A percentile compares a stretch with the other conserved stretches of the same genome.
phyloP scores from a whole-genome alignment of 2,113 vertebrate species.

The Colaptes auratus region DNA sequence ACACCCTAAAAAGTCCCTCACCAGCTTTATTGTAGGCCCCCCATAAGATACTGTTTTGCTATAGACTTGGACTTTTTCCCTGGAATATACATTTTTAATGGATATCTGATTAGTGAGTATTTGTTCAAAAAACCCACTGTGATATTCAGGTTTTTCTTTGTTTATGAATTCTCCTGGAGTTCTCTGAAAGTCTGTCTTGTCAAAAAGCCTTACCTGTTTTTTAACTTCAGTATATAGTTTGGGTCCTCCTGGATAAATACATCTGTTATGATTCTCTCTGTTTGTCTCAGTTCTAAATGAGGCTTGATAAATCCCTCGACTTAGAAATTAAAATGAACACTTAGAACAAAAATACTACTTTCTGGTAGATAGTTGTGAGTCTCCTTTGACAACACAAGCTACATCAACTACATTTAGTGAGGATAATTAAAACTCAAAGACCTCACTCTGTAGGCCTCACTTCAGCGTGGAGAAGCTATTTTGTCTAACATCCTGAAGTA shows the following conservation, averaged over 20 bases:
- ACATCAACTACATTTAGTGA: background rate
- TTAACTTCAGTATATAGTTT: background rate
- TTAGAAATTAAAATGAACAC: background rate
- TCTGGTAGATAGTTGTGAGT: background rate
- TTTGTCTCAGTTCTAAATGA: background rate
- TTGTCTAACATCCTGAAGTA: background rate
- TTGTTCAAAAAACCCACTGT: background rate
- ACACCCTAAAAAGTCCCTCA: too few relatives aligned
- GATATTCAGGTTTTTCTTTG: background rate
- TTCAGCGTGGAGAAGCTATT: background rate
- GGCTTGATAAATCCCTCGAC: background rate
- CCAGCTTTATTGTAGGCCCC: too few relatives aligned
- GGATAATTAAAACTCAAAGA: background rate
- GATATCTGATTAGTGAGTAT: background rate
- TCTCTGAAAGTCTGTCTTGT: background rate
- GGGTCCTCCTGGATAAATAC: background rate
- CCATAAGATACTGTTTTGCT: background rate
- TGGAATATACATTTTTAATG: background rate
- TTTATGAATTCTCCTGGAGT: background rate
- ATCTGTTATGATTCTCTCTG: background rate
- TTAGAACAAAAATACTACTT: background rate
- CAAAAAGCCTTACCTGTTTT: background rate
- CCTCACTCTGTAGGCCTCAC: background rate
- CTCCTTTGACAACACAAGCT: background rate
- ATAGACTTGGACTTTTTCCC: background rate